phyloP scores from a whole-genome alignment of 2,888 invertebrate genomes.

The Cosmorhoe ocellata region DNA sequence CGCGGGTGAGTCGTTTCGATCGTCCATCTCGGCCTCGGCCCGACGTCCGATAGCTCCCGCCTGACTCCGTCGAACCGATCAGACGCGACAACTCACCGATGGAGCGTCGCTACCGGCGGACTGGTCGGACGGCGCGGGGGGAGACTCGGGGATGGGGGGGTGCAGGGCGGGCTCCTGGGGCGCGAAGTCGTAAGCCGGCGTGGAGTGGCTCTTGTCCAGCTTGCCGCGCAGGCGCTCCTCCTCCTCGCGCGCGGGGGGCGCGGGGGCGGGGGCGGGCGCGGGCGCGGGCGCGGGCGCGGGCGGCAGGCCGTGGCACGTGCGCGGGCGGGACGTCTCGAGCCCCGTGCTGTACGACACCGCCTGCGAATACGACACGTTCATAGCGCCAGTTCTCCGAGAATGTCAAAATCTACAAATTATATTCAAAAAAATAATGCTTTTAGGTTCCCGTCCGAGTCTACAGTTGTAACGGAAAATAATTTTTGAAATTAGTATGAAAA shows the following conservation, averaged over 20 bases:
- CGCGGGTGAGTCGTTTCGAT: no score
- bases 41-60: no score
- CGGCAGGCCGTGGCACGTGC: slow-evolving; percentile 24
- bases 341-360: slow-evolving; percentile 90
- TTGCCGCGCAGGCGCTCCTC: slow-evolving; percentile 53
- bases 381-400: no score
- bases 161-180: slow-evolving; percentile 41
- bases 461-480: no score
- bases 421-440: no score
- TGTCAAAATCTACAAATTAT: no score
- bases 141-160: slow-evolving; percentile 65
- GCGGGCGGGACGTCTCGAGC: slow-evolving; percentile 75
- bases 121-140: slow-evolving; percentile 49
- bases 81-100: not conserved
- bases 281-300: not conserved
- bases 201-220: slow-evolving; percentile 91
- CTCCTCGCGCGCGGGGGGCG: slow-evolving; percentile 67
- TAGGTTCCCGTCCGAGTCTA: no score
- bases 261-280: slow-evolving; percentile 82
- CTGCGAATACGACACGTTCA: slow-evolving; percentile 36
- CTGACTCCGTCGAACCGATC: no score
- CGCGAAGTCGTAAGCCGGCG: slow-evolving; percentile 88
- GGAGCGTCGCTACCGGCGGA: slow-evolving; percentile 12
- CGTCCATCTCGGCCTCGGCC: no score
- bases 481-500: no score